phyloP scores from a whole-genome alignment of 2,797 vertebrate species.

The Scarus forsteni region DNA sequence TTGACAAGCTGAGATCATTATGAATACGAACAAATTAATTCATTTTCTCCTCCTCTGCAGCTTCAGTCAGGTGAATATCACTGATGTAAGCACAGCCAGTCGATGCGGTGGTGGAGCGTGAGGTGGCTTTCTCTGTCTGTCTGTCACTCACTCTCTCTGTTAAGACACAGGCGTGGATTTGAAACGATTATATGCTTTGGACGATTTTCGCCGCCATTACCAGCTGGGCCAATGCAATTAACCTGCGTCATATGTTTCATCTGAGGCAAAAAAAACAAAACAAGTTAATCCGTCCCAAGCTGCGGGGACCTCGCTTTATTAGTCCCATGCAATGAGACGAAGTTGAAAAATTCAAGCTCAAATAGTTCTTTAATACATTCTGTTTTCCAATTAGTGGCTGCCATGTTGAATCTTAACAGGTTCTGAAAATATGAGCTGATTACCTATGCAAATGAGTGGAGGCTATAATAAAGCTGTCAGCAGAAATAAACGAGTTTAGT shows the following conservation, averaged over 20 bases:
- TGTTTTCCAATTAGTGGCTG: slow-evolving; percentile 74
- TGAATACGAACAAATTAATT: slow-evolving; percentile 47
- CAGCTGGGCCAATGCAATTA: slow-evolving; percentile 72
- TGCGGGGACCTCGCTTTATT: slow-evolving; percentile 54
- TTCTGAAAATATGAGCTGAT: slow-evolving; percentile 66
- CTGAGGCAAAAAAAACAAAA: slow-evolving; percentile 58
- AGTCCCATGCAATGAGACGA: slow-evolving; percentile 44
- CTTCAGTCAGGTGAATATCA: slow-evolving; percentile 47
- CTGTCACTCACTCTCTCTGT: slow-evolving; percentile 28
- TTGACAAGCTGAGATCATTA: slow-evolving; percentile 33
- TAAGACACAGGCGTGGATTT: slow-evolving; percentile 38
- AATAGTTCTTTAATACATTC: slow-evolving; percentile 52
- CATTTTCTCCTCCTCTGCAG: slow-evolving; percentile 11
- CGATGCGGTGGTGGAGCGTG: slow-evolving; percentile 12
- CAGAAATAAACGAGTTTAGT: slow-evolving; percentile 57
- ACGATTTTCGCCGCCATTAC: slow-evolving; percentile 57
- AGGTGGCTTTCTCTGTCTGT: slow-evolving; percentile 19
- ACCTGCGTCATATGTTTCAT: slow-evolving; percentile 68
- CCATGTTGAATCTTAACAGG: slow-evolving; percentile 68
- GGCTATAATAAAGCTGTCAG: slow-evolving; percentile 75
- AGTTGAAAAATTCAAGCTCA: slow-evolving; percentile 47
- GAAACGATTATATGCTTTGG: slow-evolving; percentile 57
- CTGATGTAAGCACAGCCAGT: slow-evolving; percentile 37
- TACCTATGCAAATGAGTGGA: slow-evolving; percentile 73
- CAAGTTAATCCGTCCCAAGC: slow-evolving; percentile 63